Conservation (phyloP, 2,797 vertebrate genomes). For the Pogoniulus pusillus region DNA sequence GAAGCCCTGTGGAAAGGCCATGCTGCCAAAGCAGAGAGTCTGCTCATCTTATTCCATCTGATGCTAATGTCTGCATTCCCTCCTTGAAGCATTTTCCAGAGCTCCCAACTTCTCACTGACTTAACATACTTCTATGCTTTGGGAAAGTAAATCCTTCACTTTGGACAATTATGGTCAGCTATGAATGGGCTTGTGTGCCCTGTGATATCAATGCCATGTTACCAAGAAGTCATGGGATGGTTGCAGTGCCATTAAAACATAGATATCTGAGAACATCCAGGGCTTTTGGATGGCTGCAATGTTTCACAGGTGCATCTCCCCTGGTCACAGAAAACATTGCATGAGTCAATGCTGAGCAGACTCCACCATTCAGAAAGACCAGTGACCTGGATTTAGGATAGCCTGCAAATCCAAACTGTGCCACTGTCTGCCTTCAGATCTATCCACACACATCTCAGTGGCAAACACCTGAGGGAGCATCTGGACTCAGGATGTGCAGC, state of each 20-base stretch:
- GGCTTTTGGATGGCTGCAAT: neutral
- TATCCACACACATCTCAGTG: neutral
- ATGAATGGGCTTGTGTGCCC: slow-evolving; percentile 1
- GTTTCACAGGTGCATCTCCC: neutral
- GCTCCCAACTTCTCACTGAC: neutral
- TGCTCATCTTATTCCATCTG: neutral
- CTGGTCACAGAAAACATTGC: neutral
- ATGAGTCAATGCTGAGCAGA: neutral
- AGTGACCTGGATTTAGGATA: neutral
- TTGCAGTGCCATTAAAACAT: neutral
- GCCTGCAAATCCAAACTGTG: neutral
- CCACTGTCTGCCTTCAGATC: neutral
- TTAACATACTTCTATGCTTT: neutral
- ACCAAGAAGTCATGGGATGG: neutral
- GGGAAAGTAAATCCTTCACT: neutral
- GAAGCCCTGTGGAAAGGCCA: neutral
- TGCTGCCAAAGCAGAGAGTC: neutral
- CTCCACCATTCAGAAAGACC: neutral
- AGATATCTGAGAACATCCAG: neutral
- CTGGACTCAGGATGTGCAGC: neutral
- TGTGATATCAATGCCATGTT: neutral
- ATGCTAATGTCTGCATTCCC: neutral
- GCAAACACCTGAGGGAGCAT: neutral
- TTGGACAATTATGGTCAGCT: neutral
- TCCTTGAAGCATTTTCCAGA: neutral